These are phyloP conservation scores for Rattus norvegicus DNA, from an alignment of 2,113 vertebrate genomes.

Conservation along the genomic window DNA sequence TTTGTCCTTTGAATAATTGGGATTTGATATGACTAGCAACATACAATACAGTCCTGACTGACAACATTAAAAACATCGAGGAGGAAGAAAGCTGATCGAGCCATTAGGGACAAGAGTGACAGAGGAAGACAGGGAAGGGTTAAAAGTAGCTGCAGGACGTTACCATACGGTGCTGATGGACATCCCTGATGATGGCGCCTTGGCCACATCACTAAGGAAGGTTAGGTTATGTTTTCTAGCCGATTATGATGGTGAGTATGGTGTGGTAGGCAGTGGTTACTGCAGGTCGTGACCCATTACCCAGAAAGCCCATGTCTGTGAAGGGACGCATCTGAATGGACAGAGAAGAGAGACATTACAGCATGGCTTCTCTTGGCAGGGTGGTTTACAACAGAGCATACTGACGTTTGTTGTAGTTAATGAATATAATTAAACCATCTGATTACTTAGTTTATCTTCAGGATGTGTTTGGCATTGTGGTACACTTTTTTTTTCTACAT, in stretches of 20 bases:
- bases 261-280: background rate
- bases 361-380: background rate
- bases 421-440: background rate
- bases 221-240: slow-evolving; percentile 11
- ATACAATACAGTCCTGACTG: background rate
- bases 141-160: background rate
- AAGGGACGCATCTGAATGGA: background rate
- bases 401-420: slow-evolving; percentile 18
- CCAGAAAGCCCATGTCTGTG: background rate
- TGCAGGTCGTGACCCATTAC: background rate
- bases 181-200: background rate
- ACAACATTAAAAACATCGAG: background rate
- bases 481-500: slow-evolving; percentile 36
- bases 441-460: slow-evolving; percentile 39
- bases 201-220: background rate
- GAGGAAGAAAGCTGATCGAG: background rate
- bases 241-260: background rate
- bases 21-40: background rate
- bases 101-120: background rate
- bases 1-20: background rate
- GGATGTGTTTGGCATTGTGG: slow-evolving; percentile 29
- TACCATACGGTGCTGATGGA: background rate
- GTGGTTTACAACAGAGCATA: background rate
- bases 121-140: background rate
- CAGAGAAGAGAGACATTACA: slow-evolving; percentile 6